A percentile compares a stretch with the other conserved stretches of the same genome.
Evolutionary conservation across 2,113 vertebrate genomes (phyloP).

Genomic region (Myodes glareolus): DNA sequence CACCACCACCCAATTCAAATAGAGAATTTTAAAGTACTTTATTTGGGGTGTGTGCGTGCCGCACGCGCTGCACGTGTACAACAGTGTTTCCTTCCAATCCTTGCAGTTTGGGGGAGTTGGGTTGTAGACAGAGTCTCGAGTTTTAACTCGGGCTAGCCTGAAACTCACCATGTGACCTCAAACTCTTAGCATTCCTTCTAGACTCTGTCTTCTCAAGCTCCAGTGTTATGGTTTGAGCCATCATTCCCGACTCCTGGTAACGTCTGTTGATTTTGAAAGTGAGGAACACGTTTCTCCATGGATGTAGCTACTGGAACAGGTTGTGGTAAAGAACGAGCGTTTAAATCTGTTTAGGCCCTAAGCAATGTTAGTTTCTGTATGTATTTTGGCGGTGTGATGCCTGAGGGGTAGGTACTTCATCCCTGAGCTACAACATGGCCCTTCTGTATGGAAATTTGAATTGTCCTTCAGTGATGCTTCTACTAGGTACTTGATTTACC

Average conservation of each 20-base stretch:
- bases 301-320: not conserved
- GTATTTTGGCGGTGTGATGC: not conserved
- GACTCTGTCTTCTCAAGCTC: not conserved
- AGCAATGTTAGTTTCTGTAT: not conserved
- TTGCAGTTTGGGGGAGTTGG: not conserved
- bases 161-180: not conserved
- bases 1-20: no score
- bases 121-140: not conserved
- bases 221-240: not conserved
- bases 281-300: not conserved
- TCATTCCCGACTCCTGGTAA: rapidly evolving
- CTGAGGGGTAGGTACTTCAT: not conserved
- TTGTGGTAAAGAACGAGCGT: not conserved
- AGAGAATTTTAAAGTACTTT: not conserved
- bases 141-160: not conserved
- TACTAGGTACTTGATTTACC: not conserved
- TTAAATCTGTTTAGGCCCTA: not conserved
- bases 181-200: not conserved
- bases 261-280: not conserved
- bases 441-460: not conserved
- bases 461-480: not conserved
- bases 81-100: not conserved
- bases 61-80: not conserved
- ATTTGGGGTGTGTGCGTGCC: not conserved
- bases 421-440: not conserved